Percentiles rank a stretch among this genome's conserved stretches.
phyloP scores from a whole-genome alignment of 2,888 invertebrate genomes.

The Dyspetes luteomarginatus region DNA sequence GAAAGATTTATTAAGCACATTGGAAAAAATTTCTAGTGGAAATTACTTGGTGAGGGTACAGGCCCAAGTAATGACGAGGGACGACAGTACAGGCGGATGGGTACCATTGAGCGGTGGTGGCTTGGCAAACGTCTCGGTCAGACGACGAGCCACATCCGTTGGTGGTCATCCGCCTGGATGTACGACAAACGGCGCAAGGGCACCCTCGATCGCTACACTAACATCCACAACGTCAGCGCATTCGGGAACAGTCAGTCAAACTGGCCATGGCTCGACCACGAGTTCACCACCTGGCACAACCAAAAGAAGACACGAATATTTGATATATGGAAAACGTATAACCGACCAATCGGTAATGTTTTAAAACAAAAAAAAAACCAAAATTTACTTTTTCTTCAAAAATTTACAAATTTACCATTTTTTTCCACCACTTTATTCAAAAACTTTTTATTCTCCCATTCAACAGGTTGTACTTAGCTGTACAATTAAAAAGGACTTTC shows the following conservation, averaged over 20 bases:
- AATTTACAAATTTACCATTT: not conserved
- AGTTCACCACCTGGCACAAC: conserved; percentile 83
- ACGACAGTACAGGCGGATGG: conserved; percentile 99
- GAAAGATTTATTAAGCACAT: too few relatives aligned
- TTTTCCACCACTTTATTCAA: not conserved
- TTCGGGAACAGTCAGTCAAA: conserved; percentile 73
- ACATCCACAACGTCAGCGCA: conserved; percentile 71
- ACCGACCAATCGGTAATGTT: conserved; percentile 94
- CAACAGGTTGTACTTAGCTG: conserved; percentile 95
- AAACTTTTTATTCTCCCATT: conserved; percentile 37
- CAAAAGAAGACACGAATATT: conserved; percentile 92
- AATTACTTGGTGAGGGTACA: conserved; percentile 97
- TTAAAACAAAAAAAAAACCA: not conserved
- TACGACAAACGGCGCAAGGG: conserved; percentile 74
- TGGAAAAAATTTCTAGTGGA: conserved; percentile 91
- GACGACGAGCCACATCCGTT: conserved; percentile 87
- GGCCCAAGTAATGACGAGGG: conserved; percentile 99
- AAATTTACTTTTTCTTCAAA: not conserved
- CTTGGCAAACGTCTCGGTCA: conserved; percentile 95
- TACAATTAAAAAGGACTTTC: conserved; percentile 97
- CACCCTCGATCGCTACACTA: conserved; percentile 70
- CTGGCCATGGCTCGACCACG: conserved; percentile 77
- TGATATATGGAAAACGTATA: conserved; percentile 96
- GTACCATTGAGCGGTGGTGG: conserved; percentile 97
- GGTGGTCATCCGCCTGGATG: conserved; percentile 76